These are phyloP conservation scores for Pachypsylla venusta DNA, from an alignment of 1,140 invertebrate species.

Conservation along the genomic window DNA sequence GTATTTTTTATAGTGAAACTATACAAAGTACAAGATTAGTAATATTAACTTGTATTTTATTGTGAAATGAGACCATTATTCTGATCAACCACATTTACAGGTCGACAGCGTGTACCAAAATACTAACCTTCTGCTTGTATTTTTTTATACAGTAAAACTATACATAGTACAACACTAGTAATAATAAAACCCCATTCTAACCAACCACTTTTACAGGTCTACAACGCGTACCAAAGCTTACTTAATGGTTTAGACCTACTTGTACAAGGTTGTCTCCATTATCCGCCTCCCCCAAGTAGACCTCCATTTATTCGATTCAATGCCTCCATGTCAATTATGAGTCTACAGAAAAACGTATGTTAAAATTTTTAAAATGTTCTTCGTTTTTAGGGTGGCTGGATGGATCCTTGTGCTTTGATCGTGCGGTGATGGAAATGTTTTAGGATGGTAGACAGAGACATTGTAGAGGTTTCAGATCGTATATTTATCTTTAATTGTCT, in stretches of 20 bases:
- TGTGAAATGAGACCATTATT: too few relatives aligned
- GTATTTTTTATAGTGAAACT: too few relatives aligned
- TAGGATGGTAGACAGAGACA: too few relatives aligned
- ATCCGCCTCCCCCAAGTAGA: conserved; percentile 30
- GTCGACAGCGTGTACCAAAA: too few relatives aligned
- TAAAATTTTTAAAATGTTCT: too few relatives aligned
- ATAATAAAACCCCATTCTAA: too few relatives aligned
- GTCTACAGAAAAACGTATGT: conserved; percentile 19
- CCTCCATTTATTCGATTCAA: conserved; percentile 28
- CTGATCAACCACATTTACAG: too few relatives aligned
- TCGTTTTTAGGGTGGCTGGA: neutral
- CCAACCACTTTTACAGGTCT: conserved; percentile 44
- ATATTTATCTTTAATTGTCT: too few relatives aligned
- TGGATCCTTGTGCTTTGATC: neutral
- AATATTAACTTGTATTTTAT: too few relatives aligned
- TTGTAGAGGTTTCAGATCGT: too few relatives aligned
- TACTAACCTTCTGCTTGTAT: neutral
- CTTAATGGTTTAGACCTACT: conserved; percentile 50
- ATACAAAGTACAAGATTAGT: too few relatives aligned
- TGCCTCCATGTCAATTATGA: conserved; percentile 19
- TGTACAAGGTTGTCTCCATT: conserved; percentile 50
- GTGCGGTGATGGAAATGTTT: too few relatives aligned
- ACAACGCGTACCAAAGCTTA: conserved; percentile 50
- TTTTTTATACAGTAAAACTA: neutral
- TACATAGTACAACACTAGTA: neutral